Conservation (phyloP, 30 jellyfish, hydroid and myxozoan genomes). For the Sanderia malayensis region DNA sequence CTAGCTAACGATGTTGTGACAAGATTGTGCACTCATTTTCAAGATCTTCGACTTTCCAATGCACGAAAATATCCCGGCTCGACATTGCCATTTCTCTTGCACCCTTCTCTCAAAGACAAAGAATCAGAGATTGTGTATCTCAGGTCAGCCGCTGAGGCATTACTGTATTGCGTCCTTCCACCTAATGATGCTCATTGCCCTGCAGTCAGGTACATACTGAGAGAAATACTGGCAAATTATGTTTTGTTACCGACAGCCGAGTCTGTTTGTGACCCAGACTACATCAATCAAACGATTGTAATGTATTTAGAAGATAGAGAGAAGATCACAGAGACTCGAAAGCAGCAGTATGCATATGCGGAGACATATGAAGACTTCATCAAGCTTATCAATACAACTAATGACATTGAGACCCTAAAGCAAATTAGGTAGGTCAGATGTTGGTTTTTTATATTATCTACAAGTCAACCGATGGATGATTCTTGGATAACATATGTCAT, state of each 20-base stretch:
- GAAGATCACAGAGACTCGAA: slow-evolving; percentile 82
- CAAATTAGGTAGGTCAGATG: slow-evolving; percentile 95
- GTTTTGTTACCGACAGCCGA: slow-evolving; percentile 92
- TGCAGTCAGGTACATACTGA: slow-evolving; percentile 71
- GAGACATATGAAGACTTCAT: slow-evolving; percentile 97
- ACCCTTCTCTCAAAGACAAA: slow-evolving; percentile 87
- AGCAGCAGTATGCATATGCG: slow-evolving; percentile 96
- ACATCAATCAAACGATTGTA: slow-evolving; percentile 85
- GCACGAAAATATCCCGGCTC: slow-evolving; percentile 86
- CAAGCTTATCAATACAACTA: slow-evolving; percentile 77
- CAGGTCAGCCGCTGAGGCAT: slow-evolving; percentile 83
- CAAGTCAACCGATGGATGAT: too few species aligned
- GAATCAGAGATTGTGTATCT: slow-evolving; percentile 67
- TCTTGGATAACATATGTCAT: too few species aligned
- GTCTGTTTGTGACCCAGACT: slow-evolving; percentile 97
- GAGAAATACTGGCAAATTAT: slow-evolving; percentile 85
- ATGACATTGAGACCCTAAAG: slow-evolving; percentile 83
- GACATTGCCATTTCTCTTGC: slow-evolving; percentile 88
- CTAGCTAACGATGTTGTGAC: slow-evolving; percentile 80
- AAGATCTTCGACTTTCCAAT: slow-evolving; percentile 88
- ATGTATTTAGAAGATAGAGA: slow-evolving; percentile 89
- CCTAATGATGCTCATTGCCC: slow-evolving; percentile 85
- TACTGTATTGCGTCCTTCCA: slow-evolving; percentile 84
- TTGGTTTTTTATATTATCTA: too few species aligned
- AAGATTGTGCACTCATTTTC: slow-evolving; percentile 78